Conservation (phyloP, 2,888 invertebrate species). For the Limnephilus rhombicus region DNA sequence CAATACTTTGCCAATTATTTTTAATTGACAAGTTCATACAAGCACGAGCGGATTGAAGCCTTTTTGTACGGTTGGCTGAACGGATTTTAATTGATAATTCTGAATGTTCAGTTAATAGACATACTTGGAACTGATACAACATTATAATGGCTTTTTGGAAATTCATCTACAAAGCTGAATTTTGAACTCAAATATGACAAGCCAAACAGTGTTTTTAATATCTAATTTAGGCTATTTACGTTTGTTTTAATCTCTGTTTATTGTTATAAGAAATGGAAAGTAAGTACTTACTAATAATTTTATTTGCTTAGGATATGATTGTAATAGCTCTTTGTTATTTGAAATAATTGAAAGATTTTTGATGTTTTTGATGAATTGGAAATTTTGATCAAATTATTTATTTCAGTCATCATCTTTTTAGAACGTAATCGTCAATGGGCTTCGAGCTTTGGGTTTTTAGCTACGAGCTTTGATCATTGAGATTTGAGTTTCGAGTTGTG, state of each 20-base stretch:
- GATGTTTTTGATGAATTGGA: no score
- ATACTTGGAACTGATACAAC: neutral
- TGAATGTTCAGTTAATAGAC: neutral
- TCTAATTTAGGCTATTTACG: neutral
- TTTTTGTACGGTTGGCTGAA: neutral
- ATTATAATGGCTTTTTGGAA: neutral
- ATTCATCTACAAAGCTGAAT: neutral
- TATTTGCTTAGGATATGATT: neutral
- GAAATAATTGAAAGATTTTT: no score
- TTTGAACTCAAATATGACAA: neutral
- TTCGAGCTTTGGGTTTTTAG: no score
- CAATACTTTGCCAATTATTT: slow-evolving; percentile 18
- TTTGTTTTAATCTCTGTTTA: neutral
- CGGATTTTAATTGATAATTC: slow-evolving; percentile 28
- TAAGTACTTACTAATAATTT: neutral
- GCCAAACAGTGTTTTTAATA: neutral
- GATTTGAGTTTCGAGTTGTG: no score
- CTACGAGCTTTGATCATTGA: no score
- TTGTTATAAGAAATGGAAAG: neutral
- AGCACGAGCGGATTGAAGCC: neutral
- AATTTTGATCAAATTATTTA: no score
- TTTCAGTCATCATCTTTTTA: no score
- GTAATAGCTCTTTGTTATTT: neutral
- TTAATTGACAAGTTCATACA: slow-evolving; percentile 5
- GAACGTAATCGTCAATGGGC: no score